These are phyloP conservation scores for Bombus soroeensis DNA, from an alignment of 1,140 invertebrate species.

Conservation along the genomic window DNA sequence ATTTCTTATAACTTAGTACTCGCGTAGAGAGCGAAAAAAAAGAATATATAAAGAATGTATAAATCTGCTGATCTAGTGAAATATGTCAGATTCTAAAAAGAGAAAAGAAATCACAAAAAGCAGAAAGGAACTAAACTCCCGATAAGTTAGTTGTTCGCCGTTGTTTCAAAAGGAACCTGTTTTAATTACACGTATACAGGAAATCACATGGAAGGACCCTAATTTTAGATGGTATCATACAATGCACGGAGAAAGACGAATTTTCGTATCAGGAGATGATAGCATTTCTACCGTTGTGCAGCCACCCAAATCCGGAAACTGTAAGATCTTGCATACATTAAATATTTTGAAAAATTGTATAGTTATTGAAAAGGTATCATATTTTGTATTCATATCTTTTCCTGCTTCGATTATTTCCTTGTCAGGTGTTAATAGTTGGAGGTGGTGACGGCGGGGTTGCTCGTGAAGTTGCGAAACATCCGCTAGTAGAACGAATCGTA, in stretches of 20 bases:
- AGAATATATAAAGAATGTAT: neutral
- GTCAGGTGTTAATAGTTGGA: slow-evolving; percentile 96
- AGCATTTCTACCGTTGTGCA: slow-evolving; percentile 95
- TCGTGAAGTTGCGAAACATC: slow-evolving; percentile 97
- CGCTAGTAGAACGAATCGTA: slow-evolving; percentile 91
- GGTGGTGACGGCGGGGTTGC: slow-evolving; percentile 99
- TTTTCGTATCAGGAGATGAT: slow-evolving; percentile 99
- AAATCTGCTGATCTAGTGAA: neutral
- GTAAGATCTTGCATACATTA: slow-evolving; percentile 82
- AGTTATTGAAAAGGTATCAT: neutral
- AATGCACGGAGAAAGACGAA: slow-evolving; percentile 98
- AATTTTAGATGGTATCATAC: slow-evolving; percentile 97
- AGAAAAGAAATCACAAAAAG: neutral
- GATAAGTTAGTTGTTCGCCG: neutral
- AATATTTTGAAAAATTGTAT: neutral
- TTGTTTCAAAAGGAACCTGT: neutral
- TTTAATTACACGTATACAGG: slow-evolving; percentile 81
- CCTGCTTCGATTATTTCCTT: neutral
- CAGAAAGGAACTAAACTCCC: neutral
- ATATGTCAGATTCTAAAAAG: neutral
- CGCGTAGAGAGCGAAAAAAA: neutral
- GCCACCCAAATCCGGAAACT: slow-evolving; percentile 94
- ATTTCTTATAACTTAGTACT: neutral
- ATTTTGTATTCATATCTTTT: neutral
- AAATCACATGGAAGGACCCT: slow-evolving; percentile 94